Evolutionary conservation across 1,140 invertebrate genomes (phyloP), one percentile per base, ranked within the genome.

Genomic region (Amphibalanus amphitrite): DNA sequence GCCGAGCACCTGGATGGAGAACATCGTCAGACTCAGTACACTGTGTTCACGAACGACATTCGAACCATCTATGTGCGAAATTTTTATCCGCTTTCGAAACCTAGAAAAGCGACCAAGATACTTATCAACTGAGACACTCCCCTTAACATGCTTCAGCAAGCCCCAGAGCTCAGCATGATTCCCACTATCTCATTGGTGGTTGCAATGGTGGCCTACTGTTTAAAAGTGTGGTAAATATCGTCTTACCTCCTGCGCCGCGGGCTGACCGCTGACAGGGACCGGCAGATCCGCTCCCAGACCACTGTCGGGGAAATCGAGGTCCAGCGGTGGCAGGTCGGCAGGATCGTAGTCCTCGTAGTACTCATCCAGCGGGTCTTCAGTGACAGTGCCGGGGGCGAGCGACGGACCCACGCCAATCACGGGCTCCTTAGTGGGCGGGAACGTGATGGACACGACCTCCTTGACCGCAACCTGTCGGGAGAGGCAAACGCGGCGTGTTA

Each of bases 251-350:
- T 8, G 17, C 17, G 47, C 6, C 3, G 47, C 33, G 33, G 33
- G 33, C 33, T 38, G 33, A 6, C 33, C 33, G n/a, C 64, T 70
- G 29, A 28, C 69, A 15, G 47, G 67, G 25, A 29, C 33, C 0
- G 69, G 33, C 20, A 47, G 72, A 28, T 33, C 38, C 26, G 72
- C 38, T 23, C 64, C 17, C 59, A 29, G 17, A 23, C 17, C 29
- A 28, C 29, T 17, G 70, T 33, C 20, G 59, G 29, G 69, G 67
- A 67, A 25, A 20, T 70, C 69, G 0, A 70, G 69, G 68, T 72
- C 71, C 6, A 38, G 38, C 67, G 23, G 1, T 33, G 47, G 68
- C 71, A 69, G n/a, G 69, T 65, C 28, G 28, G 23, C n/a, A 13
- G 29, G 1, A 29, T 59, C 47, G 17, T 59, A 59, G 10, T 59